Evolutionary conservation across 1,140 invertebrate species (phyloP), one percentile per base, ranked within the genome.

Genomic region (Lycorma delicatula): DNA sequence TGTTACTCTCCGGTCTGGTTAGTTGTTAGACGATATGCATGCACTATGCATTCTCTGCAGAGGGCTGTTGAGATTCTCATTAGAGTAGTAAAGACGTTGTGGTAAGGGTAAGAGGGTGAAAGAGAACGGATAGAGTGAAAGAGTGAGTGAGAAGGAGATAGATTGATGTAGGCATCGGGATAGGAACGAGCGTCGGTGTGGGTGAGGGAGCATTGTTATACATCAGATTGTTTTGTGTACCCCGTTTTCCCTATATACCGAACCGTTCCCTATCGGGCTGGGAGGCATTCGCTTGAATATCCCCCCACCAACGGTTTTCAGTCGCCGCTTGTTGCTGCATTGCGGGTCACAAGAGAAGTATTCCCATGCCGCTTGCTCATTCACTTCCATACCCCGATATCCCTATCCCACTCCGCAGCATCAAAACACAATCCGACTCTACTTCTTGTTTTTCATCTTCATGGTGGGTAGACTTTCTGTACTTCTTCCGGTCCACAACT

Each of bases 211-310:
- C 41, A 44, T 44, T 44, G 41, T 44, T 44, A 44, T 44, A 44
- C 41, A 44, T 44, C 41, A 44, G 23, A 44, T 44, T 44, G 41
- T 44, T 44, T 44, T 44, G n/a, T n/a, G 41, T 44, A 44, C 41
- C 41, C 41, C 41, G 6, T 18, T 22, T 18, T 22, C 11, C 18
- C 36, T 13, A 41, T 13, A 20, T 22, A 16, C 41, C 41, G 3
- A 41, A 41, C 12, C 38, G 3, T 20, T 20, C 41, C 11, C 41
- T 2, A 18, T 20, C 18, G 23, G 41, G 41, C 18, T 20, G 41
- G 41, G 41, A 44, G n/a, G n/a, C n/a, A n/a, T n/a, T n/a, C n/a
- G n/a, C n/a, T n/a, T n/a, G n/a, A 44, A 44, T 3, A 7, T 2
- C 41, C 41, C 41, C 36, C 36, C 11, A 13, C 36, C 11, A 41